Evolutionary conservation across 2,113 vertebrate genomes (phyloP).

Genomic region (Tenebrosternarchus preto): DNA sequence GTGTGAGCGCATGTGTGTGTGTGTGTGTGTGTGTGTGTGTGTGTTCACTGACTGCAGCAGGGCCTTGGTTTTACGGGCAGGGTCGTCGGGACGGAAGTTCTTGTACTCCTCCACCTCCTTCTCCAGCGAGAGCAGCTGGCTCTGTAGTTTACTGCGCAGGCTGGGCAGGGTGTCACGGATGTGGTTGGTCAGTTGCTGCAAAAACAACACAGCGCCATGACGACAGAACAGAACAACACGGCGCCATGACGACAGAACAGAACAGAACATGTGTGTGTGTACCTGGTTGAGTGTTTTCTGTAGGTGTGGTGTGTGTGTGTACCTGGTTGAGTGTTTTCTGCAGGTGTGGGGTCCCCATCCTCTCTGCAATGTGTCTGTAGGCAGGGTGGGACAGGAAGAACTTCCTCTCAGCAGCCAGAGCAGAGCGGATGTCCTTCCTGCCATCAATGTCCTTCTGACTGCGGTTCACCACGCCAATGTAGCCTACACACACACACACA

Average conservation of each 20-base stretch:
- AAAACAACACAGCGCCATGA: too few relatives aligned
- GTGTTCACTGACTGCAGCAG: constrained; percentile 81
- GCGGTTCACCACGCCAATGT: constrained; percentile 94
- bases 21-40: too few relatives aligned
- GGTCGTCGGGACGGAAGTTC: constrained; percentile 93
- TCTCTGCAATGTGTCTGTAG: constrained; percentile 92
- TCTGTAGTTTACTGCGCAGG: constrained; percentile 92
- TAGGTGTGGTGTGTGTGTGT: constrained; percentile 15
- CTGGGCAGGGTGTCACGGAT: constrained; percentile 91
- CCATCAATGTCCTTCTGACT: constrained; percentile 98
- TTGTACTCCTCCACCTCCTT: constrained; percentile 97
- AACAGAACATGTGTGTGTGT: not conserved
- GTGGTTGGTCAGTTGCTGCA: constrained; percentile 97
- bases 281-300: constrained; percentile 35
- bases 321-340: constrained; percentile 95
- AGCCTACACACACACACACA: constrained; percentile 75
- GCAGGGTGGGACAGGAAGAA: constrained; percentile 95
- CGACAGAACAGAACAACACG: too few relatives aligned
- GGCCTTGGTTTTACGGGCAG: constrained; percentile 92
- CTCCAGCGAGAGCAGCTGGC: constrained; percentile 90
- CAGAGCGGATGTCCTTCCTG: constrained; percentile 87
- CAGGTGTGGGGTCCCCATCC: constrained; percentile 93
- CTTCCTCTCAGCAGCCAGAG: constrained; percentile 91
- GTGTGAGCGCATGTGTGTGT: too few relatives aligned
- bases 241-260: too few relatives aligned